Percentiles rank a stretch among this genome's conserved stretches.
Conservation (phyloP, 2,113 vertebrate species). For the Protobothrops mucrosquamatus region DNA sequence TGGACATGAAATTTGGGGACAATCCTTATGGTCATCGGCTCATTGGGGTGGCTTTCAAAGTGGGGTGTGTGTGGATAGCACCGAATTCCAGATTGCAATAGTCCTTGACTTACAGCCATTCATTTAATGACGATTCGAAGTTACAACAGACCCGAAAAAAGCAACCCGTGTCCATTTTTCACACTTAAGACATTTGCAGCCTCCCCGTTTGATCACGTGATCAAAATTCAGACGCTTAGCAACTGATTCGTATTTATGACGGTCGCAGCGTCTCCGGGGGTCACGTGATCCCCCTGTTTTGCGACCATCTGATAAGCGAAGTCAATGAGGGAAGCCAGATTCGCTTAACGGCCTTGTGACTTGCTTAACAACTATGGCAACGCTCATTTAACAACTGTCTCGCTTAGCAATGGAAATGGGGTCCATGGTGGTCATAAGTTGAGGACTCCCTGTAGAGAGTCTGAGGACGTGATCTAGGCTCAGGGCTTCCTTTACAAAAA, state of each 20-base stretch:
- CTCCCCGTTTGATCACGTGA: not conserved
- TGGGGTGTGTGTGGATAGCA: not conserved
- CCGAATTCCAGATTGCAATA: not conserved
- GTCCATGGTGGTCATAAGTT: not conserved
- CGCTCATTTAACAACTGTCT: not conserved
- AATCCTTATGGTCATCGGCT: not conserved
- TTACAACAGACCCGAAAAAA: not conserved
- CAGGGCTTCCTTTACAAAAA: not conserved
- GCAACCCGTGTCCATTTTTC: not conserved
- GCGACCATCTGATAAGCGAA: not conserved
- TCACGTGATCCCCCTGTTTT: not conserved
- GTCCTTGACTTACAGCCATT: too few species aligned
- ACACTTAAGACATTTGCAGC: not conserved
- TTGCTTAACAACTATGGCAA: not conserved
- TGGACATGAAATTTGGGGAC: not conserved
- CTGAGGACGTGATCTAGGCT: not conserved
- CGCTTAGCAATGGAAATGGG: not conserved
- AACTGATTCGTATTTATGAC: not conserved
- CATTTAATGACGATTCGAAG: too few species aligned
- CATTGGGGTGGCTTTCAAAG: not conserved
- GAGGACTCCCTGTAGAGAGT: not conserved
- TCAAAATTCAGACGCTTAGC: not conserved
- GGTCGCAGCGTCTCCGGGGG: not conserved
- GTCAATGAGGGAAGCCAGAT: not conserved
- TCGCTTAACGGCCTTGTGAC: not conserved